Conservation (phyloP, 2,888 invertebrate species). For the Osmoderma eremita region DNA sequence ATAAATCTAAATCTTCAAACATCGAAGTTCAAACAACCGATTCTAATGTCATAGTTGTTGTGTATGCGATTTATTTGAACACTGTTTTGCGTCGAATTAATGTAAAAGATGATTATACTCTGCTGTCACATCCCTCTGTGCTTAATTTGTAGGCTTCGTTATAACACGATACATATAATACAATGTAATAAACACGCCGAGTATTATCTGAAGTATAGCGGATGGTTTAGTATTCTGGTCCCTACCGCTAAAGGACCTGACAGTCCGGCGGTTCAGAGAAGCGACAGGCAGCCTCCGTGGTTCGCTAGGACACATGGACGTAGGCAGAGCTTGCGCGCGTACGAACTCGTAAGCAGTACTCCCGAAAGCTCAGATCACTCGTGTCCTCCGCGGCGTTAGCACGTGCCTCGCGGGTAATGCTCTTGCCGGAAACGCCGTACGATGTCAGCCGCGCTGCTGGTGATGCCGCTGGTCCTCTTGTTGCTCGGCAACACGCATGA, state of each 20-base stretch:
- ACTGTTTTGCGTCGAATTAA: no score
- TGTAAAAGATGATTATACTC: neutral
- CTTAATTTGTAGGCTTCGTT: neutral
- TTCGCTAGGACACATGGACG: constrained; percentile 48
- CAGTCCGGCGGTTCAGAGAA: constrained; percentile 16
- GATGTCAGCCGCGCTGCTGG: constrained; percentile 55
- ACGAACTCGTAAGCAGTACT: constrained; percentile 40
- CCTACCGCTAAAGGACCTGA: constrained; percentile 4
- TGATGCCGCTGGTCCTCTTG: constrained; percentile 51
- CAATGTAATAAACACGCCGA: neutral
- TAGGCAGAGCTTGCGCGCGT: constrained; percentile 52
- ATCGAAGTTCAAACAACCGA: no score
- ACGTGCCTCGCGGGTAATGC: constrained; percentile 52
- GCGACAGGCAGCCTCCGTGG: constrained; percentile 20
- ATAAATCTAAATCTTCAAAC: no score
- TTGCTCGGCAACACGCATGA: constrained; percentile 43
- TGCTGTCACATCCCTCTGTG: neutral
- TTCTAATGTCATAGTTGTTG: no score
- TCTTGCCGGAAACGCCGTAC: constrained; percentile 49
- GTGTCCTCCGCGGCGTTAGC: constrained; percentile 50
- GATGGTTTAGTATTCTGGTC: neutral
- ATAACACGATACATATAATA: neutral
- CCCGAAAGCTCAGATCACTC: constrained; percentile 52
- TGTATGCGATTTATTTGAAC: no score
- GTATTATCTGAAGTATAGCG: neutral